Evolutionary conservation across 2,888 invertebrate species (phyloP).

Genomic region (Tryphoninae sp.): DNA sequence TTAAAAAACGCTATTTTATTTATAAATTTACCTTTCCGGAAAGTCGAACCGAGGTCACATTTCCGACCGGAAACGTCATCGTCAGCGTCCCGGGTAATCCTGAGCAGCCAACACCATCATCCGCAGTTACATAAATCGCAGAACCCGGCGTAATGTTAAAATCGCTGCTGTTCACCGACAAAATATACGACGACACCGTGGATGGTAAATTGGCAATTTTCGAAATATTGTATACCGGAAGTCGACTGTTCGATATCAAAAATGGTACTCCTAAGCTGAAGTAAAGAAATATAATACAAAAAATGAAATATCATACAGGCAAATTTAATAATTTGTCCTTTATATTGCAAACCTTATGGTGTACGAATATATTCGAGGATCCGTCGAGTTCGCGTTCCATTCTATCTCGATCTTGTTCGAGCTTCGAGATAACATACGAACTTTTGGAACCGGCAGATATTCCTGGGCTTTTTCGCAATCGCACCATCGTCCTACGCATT

Average conservation of each 20-base stretch:
- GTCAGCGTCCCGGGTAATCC: constrained; percentile 68
- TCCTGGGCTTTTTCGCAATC: constrained; percentile 67
- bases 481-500: constrained; percentile 73
- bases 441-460: constrained; percentile 68
- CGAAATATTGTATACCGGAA: constrained; percentile 74
- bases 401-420: constrained; percentile 64
- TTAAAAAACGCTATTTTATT: constrained; percentile 6
- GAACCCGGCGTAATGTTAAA: constrained; percentile 62
- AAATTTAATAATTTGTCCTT: not conserved
- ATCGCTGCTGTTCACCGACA: constrained; percentile 63
- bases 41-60: constrained; percentile 24
- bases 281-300: constrained; percentile 35
- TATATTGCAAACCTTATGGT: constrained; percentile 68
- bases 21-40: constrained; percentile 46
- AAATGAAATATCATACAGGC: not conserved
- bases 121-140: constrained; percentile 71
- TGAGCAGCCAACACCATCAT: constrained; percentile 70
- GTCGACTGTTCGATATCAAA: constrained; percentile 72
- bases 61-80: constrained; percentile 38
- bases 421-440: constrained; percentile 60
- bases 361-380: constrained; percentile 66
- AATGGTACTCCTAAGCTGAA: constrained; percentile 73
- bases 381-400: constrained; percentile 68
- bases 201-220: constrained; percentile 67
- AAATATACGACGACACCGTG: constrained; percentile 65